Base-by-base conservation (phyloP, 2,113 vertebrate genomes). In the Poecile atricapillus region DNA sequence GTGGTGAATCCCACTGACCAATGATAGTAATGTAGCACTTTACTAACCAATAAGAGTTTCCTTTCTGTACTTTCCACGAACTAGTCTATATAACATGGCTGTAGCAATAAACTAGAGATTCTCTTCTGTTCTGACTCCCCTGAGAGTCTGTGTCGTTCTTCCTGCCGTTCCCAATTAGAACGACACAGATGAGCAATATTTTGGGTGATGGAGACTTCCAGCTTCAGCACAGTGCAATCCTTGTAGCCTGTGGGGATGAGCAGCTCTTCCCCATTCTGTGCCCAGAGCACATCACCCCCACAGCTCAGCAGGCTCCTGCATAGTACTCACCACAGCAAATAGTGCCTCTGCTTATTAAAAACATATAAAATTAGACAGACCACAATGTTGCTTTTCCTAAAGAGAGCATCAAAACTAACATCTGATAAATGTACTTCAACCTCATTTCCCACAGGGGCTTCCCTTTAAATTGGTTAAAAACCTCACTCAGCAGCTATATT, bases 261-360 rank as follows among this genome's bases (percentile, higher is more conserved):
- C 4, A 1, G 44, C 55, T 77, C 50, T 49, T 60, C 31, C 33
- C 39, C 28, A 8, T 7, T 11, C 18, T n/a, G 37, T 39, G 50
- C 30, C 31, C 20, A 27, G 77, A 77, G 35, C 20, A 68, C 0
- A 0, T 37, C 44, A 24, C 19, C 25, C 47, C 27, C 21, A 15
- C 43, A 68, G 52, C 65, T 71, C 43, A 53, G 37, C 58, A 35
- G 53, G 21, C 22, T 83, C 35, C 50, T 49, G 33, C 43, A 15
- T 1, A 2, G 49, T 23, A 50, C 39, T 20, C 43, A 27, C 24
- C 3, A 2, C 19, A 47, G 50, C 46, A 62, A 3, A 4, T 0
- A 49, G 15, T 33, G 19, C 24, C n/a, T 41, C 43, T 85, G 56
- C 56, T 67, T 31, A 28, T 39, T 47, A 39, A 76, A 86, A 73